Evolutionary conservation across 2,888 invertebrate genomes (phyloP).

Genomic region (Philereme vetulata): DNA sequence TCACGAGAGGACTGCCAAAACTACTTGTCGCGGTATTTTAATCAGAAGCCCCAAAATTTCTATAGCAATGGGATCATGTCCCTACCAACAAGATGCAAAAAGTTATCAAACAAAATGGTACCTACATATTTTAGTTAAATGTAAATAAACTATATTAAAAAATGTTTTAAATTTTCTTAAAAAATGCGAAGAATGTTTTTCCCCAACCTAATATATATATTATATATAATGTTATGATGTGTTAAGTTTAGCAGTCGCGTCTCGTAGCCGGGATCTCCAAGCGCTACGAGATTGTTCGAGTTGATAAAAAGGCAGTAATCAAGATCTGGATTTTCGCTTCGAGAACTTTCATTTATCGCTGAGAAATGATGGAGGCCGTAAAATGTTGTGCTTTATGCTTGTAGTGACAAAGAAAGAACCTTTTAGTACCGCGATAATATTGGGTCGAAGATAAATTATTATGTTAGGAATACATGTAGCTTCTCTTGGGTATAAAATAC

Average conservation of each 20-base stretch:
- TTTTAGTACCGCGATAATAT: conserved; percentile 14
- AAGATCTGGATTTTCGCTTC: conserved; percentile 23
- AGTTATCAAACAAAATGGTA: too few species aligned
- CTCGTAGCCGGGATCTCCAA: neutral
- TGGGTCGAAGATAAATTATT: conserved; percentile 5
- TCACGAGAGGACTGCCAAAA: too few species aligned
- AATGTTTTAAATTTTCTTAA: too few species aligned
- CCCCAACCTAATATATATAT: too few species aligned
- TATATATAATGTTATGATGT: too few species aligned
- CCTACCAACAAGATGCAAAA: too few species aligned
- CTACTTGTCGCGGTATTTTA: too few species aligned
- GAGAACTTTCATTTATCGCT: conserved; percentile 15
- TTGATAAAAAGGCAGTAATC: conserved; percentile 31
- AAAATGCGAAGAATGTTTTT: too few species aligned
- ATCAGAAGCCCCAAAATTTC: too few species aligned
- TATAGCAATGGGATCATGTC: too few species aligned
- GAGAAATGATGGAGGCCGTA: conserved; percentile 13
- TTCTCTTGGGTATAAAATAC: neutral
- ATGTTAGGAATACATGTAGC: neutral
- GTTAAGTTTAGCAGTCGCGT: neutral
- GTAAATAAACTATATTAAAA: too few species aligned
- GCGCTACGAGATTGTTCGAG: conserved; percentile 4
- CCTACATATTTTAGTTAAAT: too few species aligned
- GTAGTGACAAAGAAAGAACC: conserved; percentile 14
- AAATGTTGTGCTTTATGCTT: conserved; percentile 18